A percentile compares a stretch with the other conserved stretches of the same genome.
These are phyloP conservation scores for Urocynchramus pylzowi DNA, from an alignment of 2,113 vertebrate species.

Conservation along the genomic window DNA sequence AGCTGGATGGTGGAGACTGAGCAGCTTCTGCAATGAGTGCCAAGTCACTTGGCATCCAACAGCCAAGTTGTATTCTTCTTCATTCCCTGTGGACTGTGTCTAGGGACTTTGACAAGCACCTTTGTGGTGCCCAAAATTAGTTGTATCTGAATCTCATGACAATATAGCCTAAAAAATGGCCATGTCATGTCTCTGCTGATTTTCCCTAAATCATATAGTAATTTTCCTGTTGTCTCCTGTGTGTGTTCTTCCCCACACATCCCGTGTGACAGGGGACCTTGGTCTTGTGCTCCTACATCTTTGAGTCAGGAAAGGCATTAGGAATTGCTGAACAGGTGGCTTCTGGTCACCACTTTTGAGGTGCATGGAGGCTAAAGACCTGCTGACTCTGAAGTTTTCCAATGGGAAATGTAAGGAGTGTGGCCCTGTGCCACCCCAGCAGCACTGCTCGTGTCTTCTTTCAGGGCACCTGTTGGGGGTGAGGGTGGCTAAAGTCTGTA, in stretches of 20 bases:
- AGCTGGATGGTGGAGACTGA: background rate
- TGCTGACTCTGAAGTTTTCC: background rate
- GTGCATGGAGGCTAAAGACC: background rate
- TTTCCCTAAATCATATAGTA: background rate
- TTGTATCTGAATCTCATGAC: background rate
- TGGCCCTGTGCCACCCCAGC: background rate
- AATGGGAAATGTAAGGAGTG: background rate
- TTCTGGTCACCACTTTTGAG: background rate
- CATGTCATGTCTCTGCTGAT: background rate
- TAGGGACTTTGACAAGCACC: no score
- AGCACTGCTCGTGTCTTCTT: background rate
- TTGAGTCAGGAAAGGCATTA: background rate
- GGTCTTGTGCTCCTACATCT: background rate
- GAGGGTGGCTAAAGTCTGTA: background rate
- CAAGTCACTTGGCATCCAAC: background rate
- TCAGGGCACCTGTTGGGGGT: background rate
- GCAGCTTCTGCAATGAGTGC: background rate
- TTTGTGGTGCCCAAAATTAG: background rate
- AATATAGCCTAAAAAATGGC: background rate
- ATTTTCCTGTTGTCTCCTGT: background rate
- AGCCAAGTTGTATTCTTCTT: no score
- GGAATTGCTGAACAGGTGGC: background rate
- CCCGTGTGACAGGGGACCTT: background rate
- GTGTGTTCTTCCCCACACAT: background rate
- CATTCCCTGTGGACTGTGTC: no score